phyloP scores from a whole-genome alignment of 2,113 vertebrate genomes.

The Rhinopomastus cyanomelas region DNA sequence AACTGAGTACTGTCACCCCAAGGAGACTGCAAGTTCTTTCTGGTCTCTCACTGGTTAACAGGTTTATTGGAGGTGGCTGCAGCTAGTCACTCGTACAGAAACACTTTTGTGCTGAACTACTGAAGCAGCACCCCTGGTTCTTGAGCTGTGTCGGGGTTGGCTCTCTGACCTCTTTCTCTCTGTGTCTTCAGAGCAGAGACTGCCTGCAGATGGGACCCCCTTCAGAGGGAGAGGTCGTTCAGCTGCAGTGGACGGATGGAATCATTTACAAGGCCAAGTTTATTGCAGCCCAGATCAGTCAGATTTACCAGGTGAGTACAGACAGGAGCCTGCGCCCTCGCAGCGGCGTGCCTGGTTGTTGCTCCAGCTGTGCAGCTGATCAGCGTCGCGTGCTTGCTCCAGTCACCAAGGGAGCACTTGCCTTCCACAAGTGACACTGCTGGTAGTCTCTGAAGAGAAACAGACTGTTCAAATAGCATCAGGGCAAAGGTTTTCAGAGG shows the following conservation, averaged over 20 bases:
- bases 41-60: background rate
- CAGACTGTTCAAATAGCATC: background rate
- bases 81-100: background rate
- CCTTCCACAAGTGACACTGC: background rate
- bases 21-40: background rate
- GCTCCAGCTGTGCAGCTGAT: accelerated
- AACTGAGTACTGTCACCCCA: background rate
- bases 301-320: constrained; percentile 86
- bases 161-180: background rate
- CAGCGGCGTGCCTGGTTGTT: accelerated
- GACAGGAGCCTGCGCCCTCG: accelerated
- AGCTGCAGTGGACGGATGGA: constrained; percentile 82
- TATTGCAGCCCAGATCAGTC: constrained; percentile 81
- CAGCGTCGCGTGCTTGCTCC: background rate
- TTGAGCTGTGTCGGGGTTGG: background rate
- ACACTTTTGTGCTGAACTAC: accelerated
- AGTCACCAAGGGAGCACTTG: background rate
- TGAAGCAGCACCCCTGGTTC: accelerated
- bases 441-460: background rate
- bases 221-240: constrained; percentile 81
- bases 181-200: constrained; percentile 85
- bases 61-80: background rate
- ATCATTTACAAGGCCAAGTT: constrained; percentile 87
- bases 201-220: constrained; percentile 86
- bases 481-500: background rate